Base-by-base conservation (phyloP, 1,140 invertebrate species). In the Aphidius gifuensis region DNA sequence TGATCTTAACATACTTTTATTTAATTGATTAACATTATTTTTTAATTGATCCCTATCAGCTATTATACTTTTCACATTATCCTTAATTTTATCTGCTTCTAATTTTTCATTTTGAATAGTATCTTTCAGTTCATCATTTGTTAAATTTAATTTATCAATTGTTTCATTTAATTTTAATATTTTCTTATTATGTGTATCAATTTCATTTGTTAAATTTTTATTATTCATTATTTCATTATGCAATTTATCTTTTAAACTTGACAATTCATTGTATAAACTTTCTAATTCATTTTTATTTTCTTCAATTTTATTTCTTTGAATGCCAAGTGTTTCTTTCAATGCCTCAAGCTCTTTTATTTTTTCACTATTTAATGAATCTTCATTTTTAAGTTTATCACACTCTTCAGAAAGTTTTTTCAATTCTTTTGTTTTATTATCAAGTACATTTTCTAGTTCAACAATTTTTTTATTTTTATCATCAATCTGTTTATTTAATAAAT, bases 141-240 rank as follows among this genome's bases (percentile, higher is more conserved):
- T 60, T 5, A 11, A 7, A 6, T 51, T 45, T 38, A 53, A 16
- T 40, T 62, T 45, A 21, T 64, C 58, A 56, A 69, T 47, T 51
- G 66, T 59, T 11, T 54, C 45, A 45, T 51, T 62, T 42, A 60
- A 9, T 11, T 40, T 59, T 48, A 60, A 58, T 32, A 65, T 62
- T 16, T 71, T 57, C 1, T n/a, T 61, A 45, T 61, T 62, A 23
- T 54, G 42, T 9, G 11, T 45, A 16, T 66, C 56, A 5, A 64
- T 45, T 6, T 64, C 51, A 9, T 53, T 63, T 9, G n/a, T 54
- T 43, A 68, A 21, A n/a, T 64, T 60, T 4, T 61, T 47, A 4
- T 61, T 58, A 23, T 64, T 16, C 11, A 42, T 32, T 54, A 47
- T 23, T 40, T 51, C 5, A 42, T 40, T 53, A 42, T 39, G 39